A percentile compares a stretch with the other conserved stretches of the same genome.
These are phyloP conservation scores for Invenusta paracnida DNA, from an alignment of 2,888 invertebrate species.

Conservation along the genomic window DNA sequence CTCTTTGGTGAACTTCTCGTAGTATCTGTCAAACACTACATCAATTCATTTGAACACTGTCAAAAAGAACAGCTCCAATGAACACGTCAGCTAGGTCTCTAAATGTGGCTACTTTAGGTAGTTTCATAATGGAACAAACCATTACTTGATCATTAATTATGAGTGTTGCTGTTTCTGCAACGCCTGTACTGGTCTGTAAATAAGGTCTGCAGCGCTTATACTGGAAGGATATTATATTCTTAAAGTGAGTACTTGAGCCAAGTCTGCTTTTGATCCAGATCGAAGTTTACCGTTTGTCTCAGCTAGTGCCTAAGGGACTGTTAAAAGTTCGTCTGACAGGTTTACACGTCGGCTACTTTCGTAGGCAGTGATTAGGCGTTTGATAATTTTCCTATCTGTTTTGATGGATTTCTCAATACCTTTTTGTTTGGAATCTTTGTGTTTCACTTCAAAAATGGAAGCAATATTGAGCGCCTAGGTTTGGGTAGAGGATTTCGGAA, in stretches of 20 bases:
- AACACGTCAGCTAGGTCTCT: conserved; percentile 12
- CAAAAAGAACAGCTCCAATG: conserved; percentile 5
- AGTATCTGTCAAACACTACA: conserved; percentile 11
- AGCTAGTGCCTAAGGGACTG: neutral
- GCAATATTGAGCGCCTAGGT: too few species aligned
- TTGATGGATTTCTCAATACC: too few species aligned
- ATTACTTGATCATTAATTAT: neutral
- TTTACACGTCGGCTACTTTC: neutral
- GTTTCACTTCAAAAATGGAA: too few species aligned
- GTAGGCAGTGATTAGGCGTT: neutral
- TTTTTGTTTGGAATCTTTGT: too few species aligned
- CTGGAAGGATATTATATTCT: neutral
- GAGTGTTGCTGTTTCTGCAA: conserved; percentile 15
- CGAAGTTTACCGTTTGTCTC: neutral
- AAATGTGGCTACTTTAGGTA: neutral
- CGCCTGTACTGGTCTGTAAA: too few species aligned
- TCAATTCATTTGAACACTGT: neutral
- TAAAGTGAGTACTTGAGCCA: neutral
- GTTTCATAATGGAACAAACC: neutral
- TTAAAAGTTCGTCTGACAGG: neutral
- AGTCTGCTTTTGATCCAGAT: neutral
- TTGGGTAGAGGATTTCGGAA: neutral
- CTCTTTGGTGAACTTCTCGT: conserved; percentile 11
- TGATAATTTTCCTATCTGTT: neutral
- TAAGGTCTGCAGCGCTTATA: neutral